These are phyloP conservation scores for Brachypteracias leptosomus DNA, from an alignment of 2,113 vertebrate genomes.

Conservation along the genomic window DNA sequence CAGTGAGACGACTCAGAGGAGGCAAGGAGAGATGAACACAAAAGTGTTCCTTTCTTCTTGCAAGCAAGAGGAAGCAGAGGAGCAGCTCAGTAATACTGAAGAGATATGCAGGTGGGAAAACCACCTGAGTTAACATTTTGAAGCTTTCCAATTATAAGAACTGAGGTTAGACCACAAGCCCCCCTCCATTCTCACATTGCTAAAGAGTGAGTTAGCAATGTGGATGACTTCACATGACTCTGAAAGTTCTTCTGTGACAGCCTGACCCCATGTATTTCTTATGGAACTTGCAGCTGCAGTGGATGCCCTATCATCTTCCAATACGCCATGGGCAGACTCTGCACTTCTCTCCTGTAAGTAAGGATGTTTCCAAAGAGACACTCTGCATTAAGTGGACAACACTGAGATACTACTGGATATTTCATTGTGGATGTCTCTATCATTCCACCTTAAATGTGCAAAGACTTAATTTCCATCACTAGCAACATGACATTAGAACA, in stretches of 20 bases:
- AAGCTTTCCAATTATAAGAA: background rate
- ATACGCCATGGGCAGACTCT: background rate
- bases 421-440: background rate
- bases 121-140: background rate
- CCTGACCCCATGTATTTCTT: background rate
- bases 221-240: background rate
- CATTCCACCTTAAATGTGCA: background rate
- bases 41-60: background rate
- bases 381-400: background rate
- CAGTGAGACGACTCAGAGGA: background rate
- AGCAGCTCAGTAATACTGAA: background rate
- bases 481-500: background rate
- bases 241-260: background rate
- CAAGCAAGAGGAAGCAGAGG: background rate
- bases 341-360: background rate
- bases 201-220: background rate
- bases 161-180: background rate
- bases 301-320: background rate
- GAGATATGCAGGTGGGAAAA: background rate
- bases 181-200: background rate
- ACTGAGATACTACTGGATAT: background rate
- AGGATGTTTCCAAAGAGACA: background rate
- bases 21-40: background rate
- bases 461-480: background rate
- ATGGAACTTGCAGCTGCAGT: background rate